phyloP scores from a whole-genome alignment of 2,888 invertebrate genomes.

The Metopia argyrocephala region DNA sequence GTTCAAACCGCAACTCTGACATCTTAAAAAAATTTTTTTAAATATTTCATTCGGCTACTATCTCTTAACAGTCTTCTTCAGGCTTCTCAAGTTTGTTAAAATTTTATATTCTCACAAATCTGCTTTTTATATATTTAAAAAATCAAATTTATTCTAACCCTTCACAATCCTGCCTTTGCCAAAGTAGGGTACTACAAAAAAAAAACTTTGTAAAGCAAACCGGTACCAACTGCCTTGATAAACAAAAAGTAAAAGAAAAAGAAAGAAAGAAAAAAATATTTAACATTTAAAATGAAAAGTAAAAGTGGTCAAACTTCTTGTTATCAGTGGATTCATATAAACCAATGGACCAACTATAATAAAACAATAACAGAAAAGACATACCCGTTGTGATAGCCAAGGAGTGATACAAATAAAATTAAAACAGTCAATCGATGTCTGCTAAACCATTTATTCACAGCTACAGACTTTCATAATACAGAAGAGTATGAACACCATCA shows the following conservation, averaged over 20 bases:
- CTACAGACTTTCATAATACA: neutral
- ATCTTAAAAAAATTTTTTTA: too few species aligned
- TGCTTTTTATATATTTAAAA: too few species aligned
- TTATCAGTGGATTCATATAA: conserved; percentile 30
- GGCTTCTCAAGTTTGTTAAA: too few species aligned
- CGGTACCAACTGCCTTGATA: neutral
- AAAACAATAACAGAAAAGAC: conserved; percentile 37
- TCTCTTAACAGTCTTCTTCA: too few species aligned
- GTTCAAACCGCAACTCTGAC: too few species aligned
- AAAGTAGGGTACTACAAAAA: conserved; percentile 26
- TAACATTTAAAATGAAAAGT: conserved; percentile 67
- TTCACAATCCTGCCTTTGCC: neutral
- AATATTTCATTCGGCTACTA: too few species aligned
- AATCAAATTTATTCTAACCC: neutral
- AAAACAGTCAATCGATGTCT: neutral
- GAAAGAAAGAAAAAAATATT: conserved; percentile 15
- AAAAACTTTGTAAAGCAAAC: conserved; percentile 4
- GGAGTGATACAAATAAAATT: conserved; percentile 6
- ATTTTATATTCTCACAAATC: too few species aligned
- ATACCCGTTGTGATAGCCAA: neutral
- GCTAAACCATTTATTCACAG: neutral
- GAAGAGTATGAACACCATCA: neutral
- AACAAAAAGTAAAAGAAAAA: neutral
- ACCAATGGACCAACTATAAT: neutral
- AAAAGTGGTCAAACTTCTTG: conserved; percentile 71